Base-by-base conservation (phyloP, 2,888 invertebrate genomes). In the Aplocera efformata region DNA sequence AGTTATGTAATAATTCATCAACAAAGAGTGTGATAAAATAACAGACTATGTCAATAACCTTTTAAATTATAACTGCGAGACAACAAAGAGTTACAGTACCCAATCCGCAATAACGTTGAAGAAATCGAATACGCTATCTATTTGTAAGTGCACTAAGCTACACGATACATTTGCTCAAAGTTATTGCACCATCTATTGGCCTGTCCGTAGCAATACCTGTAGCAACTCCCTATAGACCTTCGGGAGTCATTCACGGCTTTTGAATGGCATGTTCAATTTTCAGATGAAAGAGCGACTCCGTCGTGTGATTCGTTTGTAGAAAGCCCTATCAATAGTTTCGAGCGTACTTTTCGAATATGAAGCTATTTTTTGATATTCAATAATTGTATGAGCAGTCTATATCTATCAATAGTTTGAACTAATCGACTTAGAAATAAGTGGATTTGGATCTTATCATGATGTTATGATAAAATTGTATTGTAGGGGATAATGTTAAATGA, bases 251-350 rank as follows among this genome's bases (percentile, higher is more conserved):
- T 55, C 48, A 49, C 54, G 50, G 46, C 42, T 58, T 63, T 53
- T 61, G 59, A 63, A 64, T 61, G 64, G 60, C 64, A 63, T 61
- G 56, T 64, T 60, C 62, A 63, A 64, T 64, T 66, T 61, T 54
- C 53, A 53, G 60, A 58, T 65, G 60, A 66, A 67, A 65, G 63
- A 55, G 41, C 34, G 28, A 48, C 42, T 50, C 31, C 52, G 45
- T 38, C 50, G 43, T 56, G 53, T 56, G 58, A 57, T 58, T 53
- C 54, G 48, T 58, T 53, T 55, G 58, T 52, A 39, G 55, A 52
- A 53, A 17, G 53, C 56, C 61, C 54, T 62, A 61, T 61, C 51
- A 56, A 52, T 50, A 48, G 13, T 17, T 17, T 17, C 13, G 5
- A 25, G 26, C 36, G 32, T 36, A 40, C 48, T 50, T 50, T 55